Evolutionary conservation across 1,140 invertebrate species (phyloP), one percentile per base, ranked within the genome.

Genomic region (Asobara japonica): DNA sequence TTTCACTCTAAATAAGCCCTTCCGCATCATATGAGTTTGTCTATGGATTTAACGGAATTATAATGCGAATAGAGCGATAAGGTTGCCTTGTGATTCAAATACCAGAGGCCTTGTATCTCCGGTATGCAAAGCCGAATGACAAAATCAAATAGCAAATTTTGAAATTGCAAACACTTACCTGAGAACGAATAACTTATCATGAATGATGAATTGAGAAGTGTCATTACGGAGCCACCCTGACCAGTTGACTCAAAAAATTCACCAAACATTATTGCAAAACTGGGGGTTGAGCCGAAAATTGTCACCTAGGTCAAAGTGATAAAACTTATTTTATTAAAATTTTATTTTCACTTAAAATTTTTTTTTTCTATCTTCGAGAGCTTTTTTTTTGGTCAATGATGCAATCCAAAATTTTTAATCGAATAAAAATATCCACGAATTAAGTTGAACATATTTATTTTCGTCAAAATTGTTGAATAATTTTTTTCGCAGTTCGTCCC

Each of bases 151-250:
- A 71, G 56, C 29, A 20, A 22, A 18, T 60, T n/a, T 25, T 13
- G 18, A 30, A 45, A 71, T 29, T 31, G 11, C n/a, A n/a, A 51
- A 20, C 27, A 36, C 77, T 80, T 79, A 88, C 86, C 81, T 67
- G 85, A 80, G 11, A 83, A 65, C 2, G 85, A 86, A 41, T 77
- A 86, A 69, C 79, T 83, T 4, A 86, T 74, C 77, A 85, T 87
- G 45, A 86, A 87, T n/a, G 85, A 31, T 0, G 86, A 85, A 77
- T 87, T 86, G n/a, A 85, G 77, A 51, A 86, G 75, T 3, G 85
- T 86, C 30, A 81, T 80, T 0, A 81, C 81, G 13, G 82, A 80
- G 4, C 86, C 85, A 48, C 82, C 79, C 25, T 83, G 78, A 3
- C 82, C 82, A 22, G 83, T 86, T 0, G 73, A 69, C 38, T 85